Conservation (phyloP, 2,113 vertebrate species). For the Propithecus coquereli region DNA sequence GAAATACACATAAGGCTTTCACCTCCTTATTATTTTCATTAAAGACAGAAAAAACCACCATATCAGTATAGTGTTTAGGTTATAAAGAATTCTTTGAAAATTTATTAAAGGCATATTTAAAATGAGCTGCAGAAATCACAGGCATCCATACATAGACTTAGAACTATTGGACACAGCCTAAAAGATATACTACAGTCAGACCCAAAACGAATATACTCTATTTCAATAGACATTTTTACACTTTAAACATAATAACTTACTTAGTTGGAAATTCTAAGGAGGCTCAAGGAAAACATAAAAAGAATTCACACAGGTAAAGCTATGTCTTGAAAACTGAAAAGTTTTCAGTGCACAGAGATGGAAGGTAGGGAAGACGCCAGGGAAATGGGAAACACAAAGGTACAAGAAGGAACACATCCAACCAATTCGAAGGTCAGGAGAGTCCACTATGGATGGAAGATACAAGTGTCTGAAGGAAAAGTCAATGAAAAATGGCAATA, state of each 20-base stretch:
- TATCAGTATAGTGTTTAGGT: background rate
- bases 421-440: background rate
- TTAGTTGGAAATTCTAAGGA: background rate
- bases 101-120: slow-evolving; percentile 22
- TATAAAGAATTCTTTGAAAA: slow-evolving; percentile 29
- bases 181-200: background rate
- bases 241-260: background rate
- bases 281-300: background rate
- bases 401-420: background rate
- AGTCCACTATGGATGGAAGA: background rate
- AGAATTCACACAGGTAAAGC: background rate
- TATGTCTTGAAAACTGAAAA: background rate
- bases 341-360: background rate
- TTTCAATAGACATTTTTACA: background rate
- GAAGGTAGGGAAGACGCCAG: background rate
- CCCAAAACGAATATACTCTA: background rate
- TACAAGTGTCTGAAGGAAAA: background rate
- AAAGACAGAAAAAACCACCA: background rate
- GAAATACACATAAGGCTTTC: background rate
- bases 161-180: background rate
- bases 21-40: slow-evolving; percentile 5
- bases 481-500: background rate
- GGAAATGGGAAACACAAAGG: background rate
- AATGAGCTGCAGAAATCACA: background rate
- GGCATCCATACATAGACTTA: background rate